Base-by-base conservation (phyloP, 2,888 invertebrate species). In the Cryptocephalus primarius region DNA sequence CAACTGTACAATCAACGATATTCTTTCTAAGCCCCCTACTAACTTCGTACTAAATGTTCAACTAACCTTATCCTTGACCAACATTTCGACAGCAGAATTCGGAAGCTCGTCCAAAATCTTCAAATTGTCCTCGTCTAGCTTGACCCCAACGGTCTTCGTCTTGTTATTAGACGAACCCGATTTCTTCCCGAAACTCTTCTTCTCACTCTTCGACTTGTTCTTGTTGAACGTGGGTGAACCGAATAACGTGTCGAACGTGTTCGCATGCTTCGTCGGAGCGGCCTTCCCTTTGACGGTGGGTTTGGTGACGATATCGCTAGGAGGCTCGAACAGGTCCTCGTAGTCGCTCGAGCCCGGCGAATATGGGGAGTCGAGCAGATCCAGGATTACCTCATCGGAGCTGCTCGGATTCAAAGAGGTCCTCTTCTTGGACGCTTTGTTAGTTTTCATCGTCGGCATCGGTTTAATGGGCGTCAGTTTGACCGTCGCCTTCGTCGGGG, bases 81-180 rank as follows among this genome's bases (percentile, higher is more conserved):
- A 89, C 80, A 93, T 81, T 74, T 93, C 93, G 47, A 91, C 91
- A 38, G 93, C 92, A 43, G 92, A 92, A 72, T 85, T 89, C 33
- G 93, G 92, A 64, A 92, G 73, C 65, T 93, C 92, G 67, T 92
- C 93, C 59, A 89, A 75, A 52, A 88, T 82, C 72, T 85, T 85
- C 55, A 88, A 74, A 65, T 83, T 85, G 63, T 86, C 85, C 58
- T 88, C 88, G 62, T 88, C 89, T 59, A 87, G 74, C 61, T 81
- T 83, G 32, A 83, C 80, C 33, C 82, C 82, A 56, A 83, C 79
- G 60, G 81, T 82, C 60, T 82, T 79, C 64, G 80, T 82, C 49
- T 58, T 60, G 32, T 48, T 70, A 22, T 22, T 22, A 42, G 66
- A 69, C 48, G 67, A 62, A 55, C 69, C 70, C 51, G 72, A 69